Percentiles rank a stretch among this genome's conserved stretches.
These are phyloP conservation scores for Crocidura indochinensis DNA, from an alignment of 2,797 vertebrate species.

Conservation along the genomic window DNA sequence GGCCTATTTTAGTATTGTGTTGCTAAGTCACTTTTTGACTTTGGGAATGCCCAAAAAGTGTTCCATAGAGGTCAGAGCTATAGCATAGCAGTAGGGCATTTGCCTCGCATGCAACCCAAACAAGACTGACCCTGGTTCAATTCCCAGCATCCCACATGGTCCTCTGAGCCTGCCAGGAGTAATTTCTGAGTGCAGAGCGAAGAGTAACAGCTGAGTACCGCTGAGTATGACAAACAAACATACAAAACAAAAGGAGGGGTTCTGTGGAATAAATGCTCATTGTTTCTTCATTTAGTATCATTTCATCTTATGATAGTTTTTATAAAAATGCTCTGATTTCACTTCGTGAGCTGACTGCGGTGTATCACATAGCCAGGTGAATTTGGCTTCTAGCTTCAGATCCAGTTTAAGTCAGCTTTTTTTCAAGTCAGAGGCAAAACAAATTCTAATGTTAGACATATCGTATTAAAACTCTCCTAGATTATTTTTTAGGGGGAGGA, in stretches of 20 bases:
- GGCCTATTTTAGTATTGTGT: neutral
- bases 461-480: neutral
- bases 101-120: too few relatives aligned
- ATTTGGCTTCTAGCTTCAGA: constrained; percentile 23
- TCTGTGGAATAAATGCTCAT: neutral
- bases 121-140: too few relatives aligned
- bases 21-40: neutral
- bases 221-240: too few relatives aligned
- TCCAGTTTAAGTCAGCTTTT: neutral
- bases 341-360: neutral
- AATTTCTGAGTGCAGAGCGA: too few relatives aligned
- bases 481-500: neutral
- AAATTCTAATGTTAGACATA: constrained; percentile 9
- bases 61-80: neutral
- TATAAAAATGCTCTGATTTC: neutral
- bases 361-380: neutral
- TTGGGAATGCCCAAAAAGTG: neutral
- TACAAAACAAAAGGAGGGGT: too few relatives aligned
- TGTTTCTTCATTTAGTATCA: neutral
- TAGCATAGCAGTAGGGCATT: too few relatives aligned
- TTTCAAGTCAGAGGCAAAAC: neutral
- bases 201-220: too few relatives aligned
- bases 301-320: neutral
- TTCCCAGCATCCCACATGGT: too few relatives aligned
- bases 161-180: too few relatives aligned